Evolutionary conservation across 2,888 invertebrate species (phyloP).

Genomic region (Synergus gifuensis): DNA sequence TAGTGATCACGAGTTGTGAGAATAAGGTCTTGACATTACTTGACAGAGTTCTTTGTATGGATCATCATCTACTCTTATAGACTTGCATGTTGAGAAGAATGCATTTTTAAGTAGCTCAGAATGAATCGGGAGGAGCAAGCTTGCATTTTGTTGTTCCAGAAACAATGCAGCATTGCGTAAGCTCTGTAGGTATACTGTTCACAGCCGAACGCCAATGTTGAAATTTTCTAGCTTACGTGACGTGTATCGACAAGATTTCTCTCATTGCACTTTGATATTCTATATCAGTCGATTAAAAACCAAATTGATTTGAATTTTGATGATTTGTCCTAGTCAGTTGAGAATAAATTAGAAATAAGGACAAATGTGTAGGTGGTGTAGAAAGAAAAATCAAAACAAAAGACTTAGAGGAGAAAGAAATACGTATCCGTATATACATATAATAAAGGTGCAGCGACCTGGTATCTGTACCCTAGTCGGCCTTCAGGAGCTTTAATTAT

Average conservation of each 20-base stretch:
- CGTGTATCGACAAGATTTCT: slow-evolving; percentile 27
- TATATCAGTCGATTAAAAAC: not conserved
- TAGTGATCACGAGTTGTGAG: not conserved
- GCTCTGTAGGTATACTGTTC: slow-evolving; percentile 24
- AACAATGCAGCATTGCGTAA: slow-evolving; percentile 32
- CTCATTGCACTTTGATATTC: slow-evolving; percentile 7
- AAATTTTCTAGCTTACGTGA: slow-evolving; percentile 26
- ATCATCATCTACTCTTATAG: not conserved
- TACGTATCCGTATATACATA: slow-evolving; percentile 17
- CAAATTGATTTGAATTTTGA: not conserved
- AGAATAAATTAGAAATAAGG: not conserved
- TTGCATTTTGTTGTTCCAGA: slow-evolving; percentile 32
- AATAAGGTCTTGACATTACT: not conserved
- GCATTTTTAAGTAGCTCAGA: slow-evolving; percentile 22
- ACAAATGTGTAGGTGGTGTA: slow-evolving; percentile 6
- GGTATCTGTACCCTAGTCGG: slow-evolving; percentile 24
- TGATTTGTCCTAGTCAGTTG: not conserved
- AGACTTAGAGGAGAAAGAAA: slow-evolving; percentile 8
- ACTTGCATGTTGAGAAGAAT: slow-evolving; percentile 6
- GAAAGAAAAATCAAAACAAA: not conserved
- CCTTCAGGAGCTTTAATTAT: slow-evolving; percentile 37
- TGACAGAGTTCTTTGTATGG: not conserved
- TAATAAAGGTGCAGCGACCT: slow-evolving; percentile 36
- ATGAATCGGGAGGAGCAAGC: slow-evolving; percentile 16
- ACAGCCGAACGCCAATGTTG: slow-evolving; percentile 2